Evolutionary conservation across 2,113 vertebrate genomes (phyloP).

Genomic region (Eurystomus gularis): DNA sequence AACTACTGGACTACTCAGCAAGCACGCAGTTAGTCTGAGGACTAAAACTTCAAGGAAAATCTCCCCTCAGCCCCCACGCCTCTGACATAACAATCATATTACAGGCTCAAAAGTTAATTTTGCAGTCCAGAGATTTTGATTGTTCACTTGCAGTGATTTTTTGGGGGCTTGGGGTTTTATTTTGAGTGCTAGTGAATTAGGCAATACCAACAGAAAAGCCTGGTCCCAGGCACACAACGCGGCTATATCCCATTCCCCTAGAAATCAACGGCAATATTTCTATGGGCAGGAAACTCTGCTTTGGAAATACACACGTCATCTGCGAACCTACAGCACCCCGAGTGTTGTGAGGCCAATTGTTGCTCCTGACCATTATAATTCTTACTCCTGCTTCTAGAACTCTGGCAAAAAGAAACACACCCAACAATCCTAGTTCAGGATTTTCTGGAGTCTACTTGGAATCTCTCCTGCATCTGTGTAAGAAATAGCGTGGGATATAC

Average conservation of each 20-base stretch:
- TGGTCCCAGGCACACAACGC: neutral
- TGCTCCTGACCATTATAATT: neutral
- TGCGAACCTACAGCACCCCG: neutral
- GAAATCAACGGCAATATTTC: neutral
- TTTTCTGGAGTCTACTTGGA: neutral
- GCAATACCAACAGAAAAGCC: neutral
- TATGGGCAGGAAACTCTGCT: neutral
- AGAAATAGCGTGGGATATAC: neutral
- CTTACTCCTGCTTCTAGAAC: neutral
- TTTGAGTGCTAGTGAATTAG: neutral
- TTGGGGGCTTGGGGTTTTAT: neutral
- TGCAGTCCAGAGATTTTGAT: neutral
- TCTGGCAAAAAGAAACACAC: neutral
- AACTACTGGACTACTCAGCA: neutral
- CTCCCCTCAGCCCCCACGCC: neutral
- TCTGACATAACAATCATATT: neutral
- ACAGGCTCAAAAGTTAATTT: neutral
- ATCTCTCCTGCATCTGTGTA: neutral
- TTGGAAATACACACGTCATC: neutral
- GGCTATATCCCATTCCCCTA: neutral
- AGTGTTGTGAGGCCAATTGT: neutral
- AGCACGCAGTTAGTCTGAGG: accelerated
- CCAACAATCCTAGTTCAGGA: no score
- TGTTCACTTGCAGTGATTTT: neutral
- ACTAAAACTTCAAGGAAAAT: neutral